Evolutionary conservation across 2,888 invertebrate genomes (phyloP).

Genomic region (Chouioia cunea): DNA sequence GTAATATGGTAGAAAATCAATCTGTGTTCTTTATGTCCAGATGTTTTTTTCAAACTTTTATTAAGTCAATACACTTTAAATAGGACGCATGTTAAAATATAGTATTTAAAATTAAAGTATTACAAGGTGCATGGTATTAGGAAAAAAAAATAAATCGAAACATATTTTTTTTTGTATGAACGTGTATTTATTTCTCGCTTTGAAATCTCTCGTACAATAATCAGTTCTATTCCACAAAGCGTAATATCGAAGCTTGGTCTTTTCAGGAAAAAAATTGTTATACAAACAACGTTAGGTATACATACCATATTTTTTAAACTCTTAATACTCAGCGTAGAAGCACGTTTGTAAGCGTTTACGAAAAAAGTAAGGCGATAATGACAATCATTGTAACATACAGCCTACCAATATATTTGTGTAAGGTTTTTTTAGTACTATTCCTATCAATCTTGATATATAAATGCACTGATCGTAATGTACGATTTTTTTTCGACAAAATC

Average conservation of each 20-base stretch:
- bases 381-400: conserved; percentile 59
- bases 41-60: too few relatives aligned
- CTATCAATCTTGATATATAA: conserved; percentile 32
- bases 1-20: too few relatives aligned
- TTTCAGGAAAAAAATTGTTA: conserved; percentile 54
- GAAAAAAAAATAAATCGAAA: too few relatives aligned
- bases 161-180: conserved; percentile 51
- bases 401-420: conserved; percentile 30
- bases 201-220: conserved; percentile 49
- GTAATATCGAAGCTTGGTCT: conserved; percentile 58
- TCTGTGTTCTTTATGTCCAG: too few relatives aligned
- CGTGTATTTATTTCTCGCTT: conserved; percentile 55
- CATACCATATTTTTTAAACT: conserved; percentile 49
- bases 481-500: conserved; percentile 63
- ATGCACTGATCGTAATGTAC: conserved; percentile 51
- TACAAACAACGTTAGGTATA: conserved; percentile 54
- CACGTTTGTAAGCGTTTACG: conserved; percentile 55
- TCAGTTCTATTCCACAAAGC: conserved; percentile 49
- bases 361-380: conserved; percentile 58
- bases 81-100: too few relatives aligned
- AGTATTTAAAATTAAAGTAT: too few relatives aligned
- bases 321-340: conserved; percentile 54
- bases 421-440: conserved; percentile 3
- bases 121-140: too few relatives aligned
- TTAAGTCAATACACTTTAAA: too few relatives aligned